phyloP scores from a whole-genome alignment of 2,113 vertebrate species.

The Tor tambroides region DNA sequence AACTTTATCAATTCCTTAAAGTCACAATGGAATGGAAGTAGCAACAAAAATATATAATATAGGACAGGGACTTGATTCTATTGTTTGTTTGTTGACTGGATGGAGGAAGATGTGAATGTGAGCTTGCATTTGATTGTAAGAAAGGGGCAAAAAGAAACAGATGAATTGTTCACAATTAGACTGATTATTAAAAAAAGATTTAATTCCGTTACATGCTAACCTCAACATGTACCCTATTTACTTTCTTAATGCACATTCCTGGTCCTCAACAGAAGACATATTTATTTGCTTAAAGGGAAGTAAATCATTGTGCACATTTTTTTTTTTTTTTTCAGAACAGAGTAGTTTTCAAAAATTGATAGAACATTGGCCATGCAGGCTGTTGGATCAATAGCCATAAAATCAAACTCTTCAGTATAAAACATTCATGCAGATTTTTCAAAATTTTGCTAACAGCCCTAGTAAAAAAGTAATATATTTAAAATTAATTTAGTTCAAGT shows the following conservation, averaged over 20 bases:
- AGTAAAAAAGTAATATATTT: too few relatives aligned
- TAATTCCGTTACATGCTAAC: too few relatives aligned
- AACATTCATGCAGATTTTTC: neutral
- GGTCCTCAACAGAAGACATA: too few relatives aligned
- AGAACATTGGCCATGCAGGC: neutral
- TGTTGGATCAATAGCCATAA: neutral
- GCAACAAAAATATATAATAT: neutral
- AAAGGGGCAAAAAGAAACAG: neutral
- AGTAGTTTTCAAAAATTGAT: too few relatives aligned
- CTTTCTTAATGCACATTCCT: too few relatives aligned
- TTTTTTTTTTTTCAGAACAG: too few relatives aligned
- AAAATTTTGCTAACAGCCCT: neutral
- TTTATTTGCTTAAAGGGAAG: too few relatives aligned
- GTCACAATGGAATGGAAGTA: neutral
- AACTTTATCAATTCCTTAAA: conserved; percentile 40
- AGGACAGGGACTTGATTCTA: neutral
- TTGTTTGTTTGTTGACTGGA: neutral
- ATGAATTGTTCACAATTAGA: neutral
- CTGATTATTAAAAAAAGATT: too few relatives aligned
- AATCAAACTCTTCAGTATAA: neutral
- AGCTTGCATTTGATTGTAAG: neutral
- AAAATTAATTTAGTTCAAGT: too few relatives aligned
- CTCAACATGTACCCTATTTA: too few relatives aligned
- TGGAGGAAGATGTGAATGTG: neutral
- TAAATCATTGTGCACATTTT: too few relatives aligned